Evolutionary conservation across 2,888 invertebrate species (phyloP).

Genomic region (Latrodectus hesperus): DNA sequence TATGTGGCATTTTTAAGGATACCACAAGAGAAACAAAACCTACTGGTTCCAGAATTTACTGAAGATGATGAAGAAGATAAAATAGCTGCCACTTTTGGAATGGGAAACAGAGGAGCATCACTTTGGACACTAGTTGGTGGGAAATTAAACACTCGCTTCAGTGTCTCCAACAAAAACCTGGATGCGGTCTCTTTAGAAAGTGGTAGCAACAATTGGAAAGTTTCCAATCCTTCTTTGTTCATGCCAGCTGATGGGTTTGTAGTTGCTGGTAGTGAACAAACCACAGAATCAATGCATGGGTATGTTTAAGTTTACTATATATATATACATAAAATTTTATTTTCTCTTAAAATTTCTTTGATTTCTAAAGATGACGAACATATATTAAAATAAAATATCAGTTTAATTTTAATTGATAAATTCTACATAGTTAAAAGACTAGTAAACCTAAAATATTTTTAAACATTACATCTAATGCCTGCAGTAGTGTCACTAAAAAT

Average conservation of each 20-base stretch:
- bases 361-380: too few relatives aligned
- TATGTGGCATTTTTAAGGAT: conserved; percentile 74
- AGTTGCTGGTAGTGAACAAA: conserved; percentile 20
- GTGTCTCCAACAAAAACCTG: conserved; percentile 56
- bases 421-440: too few relatives aligned
- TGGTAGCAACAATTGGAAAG: conserved; percentile 63
- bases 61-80: conserved; percentile 77
- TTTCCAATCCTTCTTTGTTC: conserved; percentile 57
- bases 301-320: conserved; percentile 21
- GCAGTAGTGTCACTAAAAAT: too few relatives aligned
- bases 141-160: conserved; percentile 56
- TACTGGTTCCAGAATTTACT: conserved; percentile 78
- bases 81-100: conserved; percentile 53
- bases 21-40: conserved; percentile 78
- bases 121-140: conserved; percentile 69
- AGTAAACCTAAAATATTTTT: too few relatives aligned
- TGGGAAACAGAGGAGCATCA: conserved; percentile 61
- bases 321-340: too few relatives aligned
- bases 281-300: conserved; percentile 66
- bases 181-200: conserved; percentile 56
- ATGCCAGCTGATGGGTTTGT: neutral
- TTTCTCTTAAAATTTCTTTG: too few relatives aligned
- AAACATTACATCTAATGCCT: too few relatives aligned
- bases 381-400: too few relatives aligned
- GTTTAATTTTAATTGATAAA: too few relatives aligned